Evolutionary conservation across 2,888 invertebrate genomes (phyloP), one percentile per base, ranked within the genome.

Genomic region (Meghimatium bilineatum): DNA sequence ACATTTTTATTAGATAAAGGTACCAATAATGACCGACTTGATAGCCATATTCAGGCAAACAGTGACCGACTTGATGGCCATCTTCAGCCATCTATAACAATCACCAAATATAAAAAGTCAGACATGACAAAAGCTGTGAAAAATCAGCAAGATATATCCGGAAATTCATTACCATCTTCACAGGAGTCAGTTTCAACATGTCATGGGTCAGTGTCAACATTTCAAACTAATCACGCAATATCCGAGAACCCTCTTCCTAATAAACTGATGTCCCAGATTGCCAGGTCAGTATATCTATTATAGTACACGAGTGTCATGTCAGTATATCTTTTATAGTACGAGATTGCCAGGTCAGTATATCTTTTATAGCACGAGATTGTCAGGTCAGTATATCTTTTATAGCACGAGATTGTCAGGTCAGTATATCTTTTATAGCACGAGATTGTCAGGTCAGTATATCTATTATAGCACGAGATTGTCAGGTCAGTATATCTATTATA

Each of bases 201-300:
- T 17, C 17, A 34, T 20, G 60, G 49, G 26, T 5, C 67, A 5
- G 32, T 23, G 32, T 14, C 44, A 0, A 26, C 38, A 12, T 56
- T 20, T 17, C 14, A 26, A 3, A 63, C 63, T n/a, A 20, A 38
- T 14, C 56, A 44, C 17, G 23, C 12, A 2, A 12, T 34, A 1
- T 34, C 60, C 32, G n/a, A 38, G 32, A 49, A 49, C n/a, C 67
- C 32, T 26, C 2, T 32, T 26, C 49, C 17, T 5, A 34, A 44
- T 5, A 76, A 20, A n/a, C 20, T 26, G 76, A 74, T 63, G 63
- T 26, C 36, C 0, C 20, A 29, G 29, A 23, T n/a, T 38, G 44
- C 36, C 38, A 81, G 66, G 81, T 81, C 20, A 80, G 80, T 72
- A 44, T 44, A n/a, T 38, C 2, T 44, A 38, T 26, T 38, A 38